Evolutionary conservation across 2,113 vertebrate species (phyloP).

Genomic region (Triplophysa rosa): DNA sequence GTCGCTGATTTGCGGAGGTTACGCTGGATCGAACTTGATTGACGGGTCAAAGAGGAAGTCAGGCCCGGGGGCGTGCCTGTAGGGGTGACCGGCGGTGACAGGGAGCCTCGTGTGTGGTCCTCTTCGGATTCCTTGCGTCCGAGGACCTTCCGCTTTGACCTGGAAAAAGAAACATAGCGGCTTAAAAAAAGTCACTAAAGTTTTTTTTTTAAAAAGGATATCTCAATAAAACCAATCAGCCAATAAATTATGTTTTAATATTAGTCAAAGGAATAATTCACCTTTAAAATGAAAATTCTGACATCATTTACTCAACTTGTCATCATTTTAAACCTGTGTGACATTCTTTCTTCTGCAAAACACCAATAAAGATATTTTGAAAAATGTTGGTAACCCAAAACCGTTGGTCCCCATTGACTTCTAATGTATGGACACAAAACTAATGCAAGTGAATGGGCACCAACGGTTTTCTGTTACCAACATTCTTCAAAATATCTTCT

Average conservation of each 20-base stretch:
- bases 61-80: constrained; percentile 73
- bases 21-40: constrained; percentile 87
- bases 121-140: constrained; percentile 94
- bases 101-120: constrained; percentile 78
- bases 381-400: too few species aligned
- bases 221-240: not conserved
- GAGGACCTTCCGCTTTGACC: constrained; percentile 96
- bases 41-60: constrained; percentile 74
- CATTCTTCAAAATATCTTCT: too few species aligned
- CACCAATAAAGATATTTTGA: too few species aligned
- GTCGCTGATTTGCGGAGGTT: constrained; percentile 89
- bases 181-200: constrained; percentile 8
- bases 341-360: not conserved
- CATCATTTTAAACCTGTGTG: too few species aligned
- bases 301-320: too few species aligned
- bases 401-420: too few species aligned
- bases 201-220: not conserved
- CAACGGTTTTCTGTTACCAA: too few species aligned
- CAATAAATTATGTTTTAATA: not conserved
- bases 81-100: constrained; percentile 87
- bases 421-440: too few species aligned
- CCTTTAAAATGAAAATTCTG: too few species aligned
- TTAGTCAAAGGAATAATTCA: not conserved
- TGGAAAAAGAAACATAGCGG: constrained; percentile 57
- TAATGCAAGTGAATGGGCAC: too few species aligned